Base-by-base conservation (phyloP, 2,113 vertebrate genomes). In the Oncorhynchus masou region DNA sequence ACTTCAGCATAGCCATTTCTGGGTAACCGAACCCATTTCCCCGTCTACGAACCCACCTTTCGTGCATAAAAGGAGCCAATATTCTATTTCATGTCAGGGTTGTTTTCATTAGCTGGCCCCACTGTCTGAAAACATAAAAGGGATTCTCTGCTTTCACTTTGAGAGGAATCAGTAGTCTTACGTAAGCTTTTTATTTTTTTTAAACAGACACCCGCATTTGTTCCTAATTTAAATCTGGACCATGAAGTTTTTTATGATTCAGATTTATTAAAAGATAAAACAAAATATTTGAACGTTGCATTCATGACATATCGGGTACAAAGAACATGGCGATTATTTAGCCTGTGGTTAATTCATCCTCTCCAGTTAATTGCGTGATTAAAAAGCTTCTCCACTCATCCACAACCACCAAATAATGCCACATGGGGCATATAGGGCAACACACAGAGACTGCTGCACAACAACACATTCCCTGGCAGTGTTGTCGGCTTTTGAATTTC, bases 191-290 rank as follows among this genome's bases (percentile, higher is more conserved):
- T 19, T 51, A 15, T 48, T 34, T 1, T 67, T 27, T 15, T 67
- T 77, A 11, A 20, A 45, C 11, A 11, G 8, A 70, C 62, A 20
- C 54, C 48, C 39, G 11, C 65, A 71, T 77, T 79, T 78, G 73
- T 81, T 84, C 25, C n/a, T 57, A 76, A 19, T 78, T 45, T 75
- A 85, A 75, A 88, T 80, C 79, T 85, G 75, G 75, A 69, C 71
- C n/a, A 54, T 71, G 79, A 81, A 76, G 84, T 71, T 49, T 34
- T 74, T 8, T 68, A 16, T 2, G 1, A 34, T 74, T 69, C 25
- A 74, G 54, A 84, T 76, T 57, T 74, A 80, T 70, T 76, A 75
- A 74, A 76, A 80, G 57, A 76, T 75, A 77, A 75, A 81, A 77
- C 66, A 79, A 81, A 76, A 75, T 24, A 15, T 0, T 22, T 72